Conservation (phyloP, 2,113 vertebrate species). For the Smithornis capensis region DNA sequence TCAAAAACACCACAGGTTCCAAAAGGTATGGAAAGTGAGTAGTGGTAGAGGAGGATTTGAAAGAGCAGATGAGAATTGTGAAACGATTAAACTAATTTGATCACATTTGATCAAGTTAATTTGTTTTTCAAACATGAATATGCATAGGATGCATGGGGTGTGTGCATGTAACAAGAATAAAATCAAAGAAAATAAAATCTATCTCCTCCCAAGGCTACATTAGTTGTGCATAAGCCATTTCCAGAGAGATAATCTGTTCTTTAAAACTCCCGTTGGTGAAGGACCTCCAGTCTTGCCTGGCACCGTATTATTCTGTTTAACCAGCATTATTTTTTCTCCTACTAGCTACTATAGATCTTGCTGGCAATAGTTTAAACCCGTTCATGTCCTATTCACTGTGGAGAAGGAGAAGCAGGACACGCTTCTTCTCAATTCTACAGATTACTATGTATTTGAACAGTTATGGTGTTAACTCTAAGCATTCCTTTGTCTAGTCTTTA, state of each 20-base stretch:
- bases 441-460: background rate
- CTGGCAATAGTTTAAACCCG: background rate
- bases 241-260: background rate
- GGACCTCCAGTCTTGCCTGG: background rate
- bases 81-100: background rate
- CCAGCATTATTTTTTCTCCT: background rate
- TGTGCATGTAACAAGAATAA: background rate
- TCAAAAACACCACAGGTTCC: background rate
- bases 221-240: background rate
- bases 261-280: background rate
- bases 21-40: background rate
- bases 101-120: background rate
- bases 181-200: background rate
- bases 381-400: background rate
- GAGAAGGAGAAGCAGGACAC: background rate
- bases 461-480: background rate
- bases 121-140: constrained; percentile 4
- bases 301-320: background rate
- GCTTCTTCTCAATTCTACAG: background rate
- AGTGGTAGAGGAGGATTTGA: accelerated
- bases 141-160: background rate
- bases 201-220: background rate
- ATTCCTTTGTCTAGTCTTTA: background rate
- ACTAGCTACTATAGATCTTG: background rate
- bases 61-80: background rate